A percentile compares a stretch with the other conserved stretches of the same genome.
These are phyloP conservation scores for Cygnus olor DNA, from an alignment of 2,797 vertebrate genomes.

Conservation along the genomic window DNA sequence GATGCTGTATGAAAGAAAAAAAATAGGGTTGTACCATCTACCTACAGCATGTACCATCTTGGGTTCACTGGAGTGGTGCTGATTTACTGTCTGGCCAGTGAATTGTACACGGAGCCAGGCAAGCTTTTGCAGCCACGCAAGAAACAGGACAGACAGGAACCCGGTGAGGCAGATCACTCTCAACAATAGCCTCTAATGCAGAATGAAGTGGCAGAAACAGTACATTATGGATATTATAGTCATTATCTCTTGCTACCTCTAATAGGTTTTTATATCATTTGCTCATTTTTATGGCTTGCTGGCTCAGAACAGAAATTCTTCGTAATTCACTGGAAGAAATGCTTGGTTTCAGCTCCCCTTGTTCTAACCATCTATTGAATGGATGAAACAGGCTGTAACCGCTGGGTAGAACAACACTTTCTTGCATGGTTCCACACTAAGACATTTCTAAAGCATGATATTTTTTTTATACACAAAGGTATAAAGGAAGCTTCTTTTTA, in stretches of 20 bases:
- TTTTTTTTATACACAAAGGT: neutral
- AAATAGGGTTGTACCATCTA: neutral
- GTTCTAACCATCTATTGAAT: slow-evolving; percentile 33
- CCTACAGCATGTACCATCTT: neutral
- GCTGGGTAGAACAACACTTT: neutral
- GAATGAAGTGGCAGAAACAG: slow-evolving; percentile 70
- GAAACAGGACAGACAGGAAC: slow-evolving; percentile 40
- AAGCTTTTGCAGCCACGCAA: slow-evolving; percentile 24
- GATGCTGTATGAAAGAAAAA: neutral
- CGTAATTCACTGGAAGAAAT: slow-evolving; percentile 43
- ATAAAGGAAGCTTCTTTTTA: neutral
- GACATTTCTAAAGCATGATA: neutral
- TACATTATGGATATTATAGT: slow-evolving; percentile 65
- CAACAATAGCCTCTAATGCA: slow-evolving; percentile 51
- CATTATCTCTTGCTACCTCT: slow-evolving; percentile 64
- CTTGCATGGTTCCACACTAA: neutral
- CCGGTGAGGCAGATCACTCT: slow-evolving; percentile 60
- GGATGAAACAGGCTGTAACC: slow-evolving; percentile 33
- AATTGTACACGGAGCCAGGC: neutral
- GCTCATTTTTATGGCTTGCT: slow-evolving; percentile 68
- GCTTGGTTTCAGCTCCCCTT: slow-evolving; percentile 48
- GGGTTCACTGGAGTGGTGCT: slow-evolving; percentile 39
- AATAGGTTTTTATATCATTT: slow-evolving; percentile 72
- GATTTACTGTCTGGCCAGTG: slow-evolving; percentile 40
- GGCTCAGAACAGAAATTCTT: slow-evolving; percentile 57